Conservation (phyloP, 1,140 invertebrate genomes). For the Carposina sasakii region DNA sequence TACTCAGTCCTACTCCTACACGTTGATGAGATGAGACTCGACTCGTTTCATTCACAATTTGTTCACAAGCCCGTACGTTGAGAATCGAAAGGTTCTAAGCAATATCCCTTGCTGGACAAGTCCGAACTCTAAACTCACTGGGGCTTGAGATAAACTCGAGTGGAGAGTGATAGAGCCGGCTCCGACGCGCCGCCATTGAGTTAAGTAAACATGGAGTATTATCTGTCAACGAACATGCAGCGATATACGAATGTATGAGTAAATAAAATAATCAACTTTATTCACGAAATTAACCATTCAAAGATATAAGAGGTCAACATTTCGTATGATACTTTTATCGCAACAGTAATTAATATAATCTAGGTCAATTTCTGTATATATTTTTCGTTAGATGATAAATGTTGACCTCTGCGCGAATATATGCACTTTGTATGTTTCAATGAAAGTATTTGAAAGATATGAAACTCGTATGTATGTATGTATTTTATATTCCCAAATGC, state of each 20-base stretch:
- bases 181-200: conserved; percentile 61
- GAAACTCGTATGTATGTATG: too few relatives aligned
- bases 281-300: conserved; percentile 60
- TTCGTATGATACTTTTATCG: conserved; percentile 11
- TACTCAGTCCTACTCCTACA: too few relatives aligned
- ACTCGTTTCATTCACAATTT: too few relatives aligned
- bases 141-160: conserved; percentile 13
- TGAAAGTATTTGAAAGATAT: too few relatives aligned
- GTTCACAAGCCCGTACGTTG: conserved; percentile 55
- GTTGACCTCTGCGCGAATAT: too few relatives aligned
- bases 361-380: conserved; percentile 39
- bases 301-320: conserved; percentile 18
- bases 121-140: conserved; percentile 50
- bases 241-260: conserved; percentile 31
- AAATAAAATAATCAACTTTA: conserved; percentile 59
- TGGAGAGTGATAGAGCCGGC: conserved; percentile 30
- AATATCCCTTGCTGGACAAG: conserved; percentile 30
- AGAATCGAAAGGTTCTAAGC: conserved; percentile 48
- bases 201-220: conserved; percentile 72
- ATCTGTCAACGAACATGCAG: conserved; percentile 70
- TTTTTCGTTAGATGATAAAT: too few relatives aligned
- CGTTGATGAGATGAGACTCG: conserved; percentile 68
- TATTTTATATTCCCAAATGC: too few relatives aligned
- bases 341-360: conserved; percentile 44
- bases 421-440: too few relatives aligned